A percentile compares a stretch with the other conserved stretches of the same genome.
Conservation (phyloP, 2,797 vertebrate genomes). For the Sebastes itinus region DNA sequence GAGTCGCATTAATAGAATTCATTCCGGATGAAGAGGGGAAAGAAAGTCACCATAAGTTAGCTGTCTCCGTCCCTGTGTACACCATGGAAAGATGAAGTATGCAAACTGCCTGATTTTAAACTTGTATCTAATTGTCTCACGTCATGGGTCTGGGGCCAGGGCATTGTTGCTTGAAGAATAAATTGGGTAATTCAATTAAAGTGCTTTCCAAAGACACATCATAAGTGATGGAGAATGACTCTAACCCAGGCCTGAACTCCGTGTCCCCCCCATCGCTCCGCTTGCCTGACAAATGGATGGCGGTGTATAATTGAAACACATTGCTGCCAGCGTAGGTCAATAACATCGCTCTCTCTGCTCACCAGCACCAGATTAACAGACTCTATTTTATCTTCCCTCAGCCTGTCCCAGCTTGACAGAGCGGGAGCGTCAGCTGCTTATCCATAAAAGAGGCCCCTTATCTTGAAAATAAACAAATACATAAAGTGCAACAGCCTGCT, state of each 20-base stretch:
- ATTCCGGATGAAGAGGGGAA: constrained; percentile 26
- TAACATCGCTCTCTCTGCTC: constrained; percentile 89
- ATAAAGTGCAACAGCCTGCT: constrained; percentile 80
- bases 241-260: constrained; percentile 98
- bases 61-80: constrained; percentile 51
- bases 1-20: constrained; percentile 47
- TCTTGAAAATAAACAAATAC: constrained; percentile 88
- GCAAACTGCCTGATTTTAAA: constrained; percentile 94
- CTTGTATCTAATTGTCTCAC: constrained; percentile 97
- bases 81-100: constrained; percentile 87
- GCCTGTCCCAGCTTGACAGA: constrained; percentile 91
- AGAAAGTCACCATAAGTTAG: constrained; percentile 50
- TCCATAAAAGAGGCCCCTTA: constrained; percentile 95
- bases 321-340: constrained; percentile 99
- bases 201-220: constrained; percentile 96
- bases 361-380: constrained; percentile 89
- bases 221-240: constrained; percentile 98
- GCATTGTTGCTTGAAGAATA: constrained; percentile 99
- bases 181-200: constrained; percentile 99
- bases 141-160: constrained; percentile 93
- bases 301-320: constrained; percentile 99
- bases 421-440: constrained; percentile 95
- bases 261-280: constrained; percentile 88
- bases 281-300: constrained; percentile 98
- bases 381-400: constrained; percentile 93